Evolutionary conservation across 2,888 invertebrate genomes (phyloP).

Genomic region (Sesia bembeciformis): DNA sequence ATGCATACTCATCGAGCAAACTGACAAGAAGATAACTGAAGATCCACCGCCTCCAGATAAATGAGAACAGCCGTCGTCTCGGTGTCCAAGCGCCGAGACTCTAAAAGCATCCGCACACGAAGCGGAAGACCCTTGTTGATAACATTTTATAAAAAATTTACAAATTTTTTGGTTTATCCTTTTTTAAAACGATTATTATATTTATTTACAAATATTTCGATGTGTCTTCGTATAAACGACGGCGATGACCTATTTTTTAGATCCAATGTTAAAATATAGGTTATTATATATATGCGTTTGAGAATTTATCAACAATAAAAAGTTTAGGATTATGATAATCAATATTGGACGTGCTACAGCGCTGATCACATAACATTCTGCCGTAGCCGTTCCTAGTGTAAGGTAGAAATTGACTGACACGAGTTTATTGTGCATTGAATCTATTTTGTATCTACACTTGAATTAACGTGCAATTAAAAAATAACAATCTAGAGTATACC

Average conservation of each 20-base stretch:
- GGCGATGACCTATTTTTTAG: constrained; percentile 47
- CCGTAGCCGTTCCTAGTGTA: too few relatives aligned
- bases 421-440: too few relatives aligned
- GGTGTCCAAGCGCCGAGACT: constrained; percentile 12
- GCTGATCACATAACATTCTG: too few relatives aligned
- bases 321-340: too few relatives aligned
- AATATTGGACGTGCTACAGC: too few relatives aligned
- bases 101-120: constrained; percentile 7
- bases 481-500: too few relatives aligned
- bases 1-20: constrained; percentile 38
- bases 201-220: constrained; percentile 35
- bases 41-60: constrained; percentile 16
- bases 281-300: neutral
- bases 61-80: constrained; percentile 24
- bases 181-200: constrained; percentile 14
- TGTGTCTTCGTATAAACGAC: constrained; percentile 34
- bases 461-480: too few relatives aligned
- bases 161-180: constrained; percentile 29
- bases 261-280: constrained; percentile 25
- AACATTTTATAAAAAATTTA: constrained; percentile 45
- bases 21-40: constrained; percentile 10
- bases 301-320: too few relatives aligned
- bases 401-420: neutral
- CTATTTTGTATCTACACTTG: too few relatives aligned
- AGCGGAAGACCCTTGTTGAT: constrained; percentile 23